phyloP scores from a whole-genome alignment of 2,797 vertebrate genomes.

The Chloroceryle amazona region DNA sequence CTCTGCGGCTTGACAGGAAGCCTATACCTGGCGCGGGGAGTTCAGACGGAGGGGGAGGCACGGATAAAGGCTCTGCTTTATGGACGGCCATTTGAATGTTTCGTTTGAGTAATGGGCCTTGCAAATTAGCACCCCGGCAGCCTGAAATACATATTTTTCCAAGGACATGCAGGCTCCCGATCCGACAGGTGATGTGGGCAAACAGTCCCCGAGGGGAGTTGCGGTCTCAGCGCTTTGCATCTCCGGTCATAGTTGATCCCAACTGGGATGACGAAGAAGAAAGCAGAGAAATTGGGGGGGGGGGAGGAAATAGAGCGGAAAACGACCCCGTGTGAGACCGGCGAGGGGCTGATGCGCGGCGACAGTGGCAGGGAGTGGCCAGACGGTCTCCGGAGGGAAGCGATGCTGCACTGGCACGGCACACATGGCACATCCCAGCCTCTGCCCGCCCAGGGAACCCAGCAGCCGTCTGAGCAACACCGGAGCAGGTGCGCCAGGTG shows the following conservation, averaged over 20 bases:
- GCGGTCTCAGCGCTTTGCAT: slow-evolving; percentile 54
- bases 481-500: neutral
- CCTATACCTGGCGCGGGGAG: slow-evolving; percentile 58
- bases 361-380: neutral
- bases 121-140: slow-evolving; percentile 82
- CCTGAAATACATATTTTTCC: slow-evolving; percentile 80
- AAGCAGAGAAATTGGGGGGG: slow-evolving; percentile 33
- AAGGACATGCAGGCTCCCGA: slow-evolving; percentile 74
- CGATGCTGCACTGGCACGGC: accelerated
- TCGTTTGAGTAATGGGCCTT: slow-evolving; percentile 84
- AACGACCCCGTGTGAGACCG: slow-evolving; percentile 35
- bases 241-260: slow-evolving; percentile 71
- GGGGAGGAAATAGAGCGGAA: slow-evolving; percentile 76
- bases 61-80: slow-evolving; percentile 50
- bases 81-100: slow-evolving; percentile 75
- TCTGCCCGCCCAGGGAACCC: neutral
- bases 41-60: slow-evolving; percentile 44
- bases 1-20: slow-evolving; percentile 78
- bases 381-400: neutral
- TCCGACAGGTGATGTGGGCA: slow-evolving; percentile 75
- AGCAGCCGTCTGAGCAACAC: accelerated
- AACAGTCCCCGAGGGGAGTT: slow-evolving; percentile 68
- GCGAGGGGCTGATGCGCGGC: neutral
- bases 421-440: neutral
- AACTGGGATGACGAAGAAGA: slow-evolving; percentile 55